Conservation (phyloP, 2,888 invertebrate genomes). For the Noctua pronuba region DNA sequence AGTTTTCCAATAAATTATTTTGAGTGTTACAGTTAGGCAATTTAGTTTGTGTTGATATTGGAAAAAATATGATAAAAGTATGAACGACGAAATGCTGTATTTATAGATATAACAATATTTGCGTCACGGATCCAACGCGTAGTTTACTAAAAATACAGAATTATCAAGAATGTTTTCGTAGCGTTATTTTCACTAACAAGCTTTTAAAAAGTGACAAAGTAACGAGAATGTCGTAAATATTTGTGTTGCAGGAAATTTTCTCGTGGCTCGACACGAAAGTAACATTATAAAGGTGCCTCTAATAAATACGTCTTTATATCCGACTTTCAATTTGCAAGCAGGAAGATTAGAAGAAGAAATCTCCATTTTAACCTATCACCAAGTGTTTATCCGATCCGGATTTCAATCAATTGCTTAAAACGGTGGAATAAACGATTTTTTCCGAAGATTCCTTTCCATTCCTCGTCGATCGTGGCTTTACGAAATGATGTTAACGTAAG, state of each 20-base stretch:
- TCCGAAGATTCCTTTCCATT: conserved; percentile 44
- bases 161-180: conserved; percentile 42
- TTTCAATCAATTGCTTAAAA: conserved; percentile 79
- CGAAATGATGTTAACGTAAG: conserved; percentile 27
- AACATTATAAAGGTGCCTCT: conserved; percentile 43
- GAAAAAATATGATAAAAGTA: background rate
- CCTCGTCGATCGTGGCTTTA: conserved; percentile 31
- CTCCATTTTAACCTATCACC: conserved; percentile 70
- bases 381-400: conserved; percentile 70
- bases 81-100: conserved; percentile 3
- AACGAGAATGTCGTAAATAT: conserved; percentile 55
- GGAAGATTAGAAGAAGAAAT: conserved; percentile 68
- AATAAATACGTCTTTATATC: conserved; percentile 62
- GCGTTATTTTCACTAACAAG: conserved; percentile 45
- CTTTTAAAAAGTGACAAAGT: conserved; percentile 46
- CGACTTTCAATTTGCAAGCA: conserved; percentile 66
- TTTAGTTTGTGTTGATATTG: conserved; percentile 19
- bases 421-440: conserved; percentile 75
- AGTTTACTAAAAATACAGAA: conserved; percentile 24
- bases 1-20: conserved; percentile 36
- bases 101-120: conserved; percentile 4
- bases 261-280: conserved; percentile 50
- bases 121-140: background rate
- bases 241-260: conserved; percentile 49
- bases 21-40: conserved; percentile 25